These are phyloP conservation scores for Chrysina gloriosa DNA, from an alignment of 2,888 invertebrate genomes.

Conservation along the genomic window DNA sequence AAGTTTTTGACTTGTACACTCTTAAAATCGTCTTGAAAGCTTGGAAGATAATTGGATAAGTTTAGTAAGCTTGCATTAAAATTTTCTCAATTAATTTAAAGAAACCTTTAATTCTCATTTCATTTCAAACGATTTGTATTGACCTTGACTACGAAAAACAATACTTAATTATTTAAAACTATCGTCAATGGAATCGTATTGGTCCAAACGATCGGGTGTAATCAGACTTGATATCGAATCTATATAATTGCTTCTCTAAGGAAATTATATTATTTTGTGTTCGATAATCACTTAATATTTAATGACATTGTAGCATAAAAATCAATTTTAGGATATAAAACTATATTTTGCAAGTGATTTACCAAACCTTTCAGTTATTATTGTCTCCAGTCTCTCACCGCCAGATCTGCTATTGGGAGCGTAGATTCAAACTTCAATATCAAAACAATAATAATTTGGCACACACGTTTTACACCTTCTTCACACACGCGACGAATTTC, in stretches of 20 bases:
- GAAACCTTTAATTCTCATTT: neutral
- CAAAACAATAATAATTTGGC: constrained; percentile 33
- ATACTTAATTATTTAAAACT: constrained; percentile 24
- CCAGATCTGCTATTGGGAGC: neutral
- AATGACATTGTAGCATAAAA: neutral
- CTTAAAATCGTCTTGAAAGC: no score
- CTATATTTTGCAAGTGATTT: neutral
- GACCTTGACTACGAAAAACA: constrained; percentile 25
- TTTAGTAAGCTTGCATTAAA: no score
- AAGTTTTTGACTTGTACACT: neutral
- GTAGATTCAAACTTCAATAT: neutral
- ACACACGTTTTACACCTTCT: constrained; percentile 20
- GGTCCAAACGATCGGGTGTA: constrained; percentile 4
- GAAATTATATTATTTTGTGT: neutral
- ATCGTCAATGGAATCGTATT: neutral
- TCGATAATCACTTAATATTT: constrained; percentile 3
- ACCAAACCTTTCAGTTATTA: neutral
- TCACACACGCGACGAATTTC: neutral
- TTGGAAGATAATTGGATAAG: no score
- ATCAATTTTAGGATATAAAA: constrained; percentile 13
- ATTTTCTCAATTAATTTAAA: neutral
- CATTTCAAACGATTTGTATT: neutral
- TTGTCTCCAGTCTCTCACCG: neutral
- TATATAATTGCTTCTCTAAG: neutral
- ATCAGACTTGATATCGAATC: neutral